These are phyloP conservation scores for Tupaia chinensis DNA, from an alignment of 2,113 vertebrate genomes.

Conservation along the genomic window DNA sequence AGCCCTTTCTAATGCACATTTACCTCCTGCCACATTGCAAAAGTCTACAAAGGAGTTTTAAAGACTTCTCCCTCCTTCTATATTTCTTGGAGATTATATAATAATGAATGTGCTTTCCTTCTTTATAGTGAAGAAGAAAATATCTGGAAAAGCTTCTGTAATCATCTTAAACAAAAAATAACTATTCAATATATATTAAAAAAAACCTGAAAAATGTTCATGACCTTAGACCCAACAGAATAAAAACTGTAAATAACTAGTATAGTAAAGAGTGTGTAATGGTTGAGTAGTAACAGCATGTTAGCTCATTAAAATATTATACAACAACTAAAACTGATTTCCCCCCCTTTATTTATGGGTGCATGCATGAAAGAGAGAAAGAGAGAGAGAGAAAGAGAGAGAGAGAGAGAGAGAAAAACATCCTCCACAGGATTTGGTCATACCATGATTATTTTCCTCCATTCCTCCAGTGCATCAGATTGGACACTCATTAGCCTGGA, in stretches of 20 bases:
- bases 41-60: background rate
- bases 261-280: background rate
- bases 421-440: too few relatives aligned
- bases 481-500: too few relatives aligned
- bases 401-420: too few relatives aligned
- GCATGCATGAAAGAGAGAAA: too few relatives aligned
- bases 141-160: background rate
- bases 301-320: conserved; percentile 15
- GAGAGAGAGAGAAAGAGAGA: too few relatives aligned
- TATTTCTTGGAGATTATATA: background rate
- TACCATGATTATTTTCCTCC: too few relatives aligned
- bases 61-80: background rate
- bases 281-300: background rate
- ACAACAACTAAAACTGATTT: conserved; percentile 30
- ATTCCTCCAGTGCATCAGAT: too few relatives aligned
- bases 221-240: background rate
- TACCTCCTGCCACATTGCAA: rapidly evolving
- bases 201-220: background rate
- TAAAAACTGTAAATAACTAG: background rate
- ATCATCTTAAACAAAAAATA: conserved; percentile 24
- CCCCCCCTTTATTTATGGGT: too few relatives aligned
- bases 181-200: background rate
- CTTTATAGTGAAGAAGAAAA: background rate
- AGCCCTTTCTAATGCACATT: rapidly evolving
- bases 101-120: background rate